Percentiles rank a stretch among this genome's conserved stretches.
Conservation (phyloP, 2,113 vertebrate species). For the Melanotaenia duboulayi region DNA sequence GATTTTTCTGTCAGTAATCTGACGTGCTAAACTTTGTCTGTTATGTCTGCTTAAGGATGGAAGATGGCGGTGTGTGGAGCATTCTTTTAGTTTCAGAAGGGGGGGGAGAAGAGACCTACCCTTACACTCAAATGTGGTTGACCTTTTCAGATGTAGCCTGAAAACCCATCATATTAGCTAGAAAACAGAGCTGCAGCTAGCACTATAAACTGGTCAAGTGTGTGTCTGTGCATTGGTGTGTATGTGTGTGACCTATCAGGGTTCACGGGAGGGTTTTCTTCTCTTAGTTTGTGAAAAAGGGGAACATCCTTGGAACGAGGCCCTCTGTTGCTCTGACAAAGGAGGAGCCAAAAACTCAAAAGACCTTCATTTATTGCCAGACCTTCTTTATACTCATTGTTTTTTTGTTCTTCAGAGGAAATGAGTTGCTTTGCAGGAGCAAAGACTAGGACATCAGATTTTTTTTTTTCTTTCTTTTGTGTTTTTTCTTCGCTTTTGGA, state of each 20-base stretch:
- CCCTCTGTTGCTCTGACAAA: slow-evolving; percentile 69
- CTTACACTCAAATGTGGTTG: slow-evolving; percentile 55
- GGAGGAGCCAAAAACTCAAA: slow-evolving; percentile 63
- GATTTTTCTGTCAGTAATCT: not conserved
- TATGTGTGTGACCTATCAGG: slow-evolving; percentile 66
- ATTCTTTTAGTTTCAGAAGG: slow-evolving; percentile 49
- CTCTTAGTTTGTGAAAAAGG: slow-evolving; percentile 57
- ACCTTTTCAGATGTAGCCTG: slow-evolving; percentile 58
- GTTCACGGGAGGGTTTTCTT: slow-evolving; percentile 51
- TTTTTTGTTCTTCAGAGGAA: slow-evolving; percentile 29
- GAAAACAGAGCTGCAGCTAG: slow-evolving; percentile 55
- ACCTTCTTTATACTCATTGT: slow-evolving; percentile 34
- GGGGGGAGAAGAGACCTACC: slow-evolving; percentile 15
- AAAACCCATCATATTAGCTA: slow-evolving; percentile 51
- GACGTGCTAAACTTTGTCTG: slow-evolving; percentile 49
- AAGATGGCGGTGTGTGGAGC: slow-evolving; percentile 21
- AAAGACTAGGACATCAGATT: slow-evolving; percentile 13
- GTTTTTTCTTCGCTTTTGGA: not conserved
- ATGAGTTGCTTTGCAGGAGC: slow-evolving; percentile 18
- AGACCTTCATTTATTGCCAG: slow-evolving; percentile 62
- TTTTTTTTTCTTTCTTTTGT: not conserved
- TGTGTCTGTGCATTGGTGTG: not conserved
- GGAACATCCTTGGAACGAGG: slow-evolving; percentile 67
- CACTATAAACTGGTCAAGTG: slow-evolving; percentile 67
- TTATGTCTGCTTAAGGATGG: slow-evolving; percentile 39